Conservation (phyloP, 2,797 vertebrate genomes). For the Cyclopterus lumpus region DNA sequence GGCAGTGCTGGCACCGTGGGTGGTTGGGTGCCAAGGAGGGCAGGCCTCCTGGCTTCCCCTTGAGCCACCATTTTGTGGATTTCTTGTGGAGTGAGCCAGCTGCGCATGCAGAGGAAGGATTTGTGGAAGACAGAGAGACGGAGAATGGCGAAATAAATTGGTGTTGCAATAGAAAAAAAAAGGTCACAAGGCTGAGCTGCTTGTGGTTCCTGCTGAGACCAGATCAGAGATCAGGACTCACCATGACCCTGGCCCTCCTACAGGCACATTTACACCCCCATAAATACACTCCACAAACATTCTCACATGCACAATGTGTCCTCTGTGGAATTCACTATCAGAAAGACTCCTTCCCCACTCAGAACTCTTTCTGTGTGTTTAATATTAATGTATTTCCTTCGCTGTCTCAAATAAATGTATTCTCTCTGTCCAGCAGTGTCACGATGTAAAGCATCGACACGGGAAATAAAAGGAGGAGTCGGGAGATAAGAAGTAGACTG, state of each 20-base stretch:
- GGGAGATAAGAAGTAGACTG: slow-evolving; percentile 54
- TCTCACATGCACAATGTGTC: slow-evolving; percentile 9
- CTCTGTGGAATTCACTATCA: slow-evolving; percentile 8
- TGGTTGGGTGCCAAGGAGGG: slow-evolving; percentile 62
- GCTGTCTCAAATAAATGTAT: background rate
- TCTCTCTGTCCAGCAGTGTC: background rate
- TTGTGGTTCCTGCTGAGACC: slow-evolving; percentile 51
- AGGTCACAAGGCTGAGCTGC: slow-evolving; percentile 65
- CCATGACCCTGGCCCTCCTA: slow-evolving; percentile 51
- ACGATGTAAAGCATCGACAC: background rate
- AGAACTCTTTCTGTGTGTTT: background rate
- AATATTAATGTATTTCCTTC: background rate
- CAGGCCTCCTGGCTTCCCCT: slow-evolving; percentile 56
- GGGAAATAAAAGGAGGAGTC: slow-evolving; percentile 37
- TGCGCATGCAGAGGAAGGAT: slow-evolving; percentile 19
- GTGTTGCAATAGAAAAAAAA: slow-evolving; percentile 56
- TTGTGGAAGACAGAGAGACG: slow-evolving; percentile 2
- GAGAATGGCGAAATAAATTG: slow-evolving; percentile 42
- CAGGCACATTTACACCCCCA: slow-evolving; percentile 39
- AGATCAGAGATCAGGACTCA: slow-evolving; percentile 59
- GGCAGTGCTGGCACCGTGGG: slow-evolving; percentile 65
- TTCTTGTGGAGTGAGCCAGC: slow-evolving; percentile 41
- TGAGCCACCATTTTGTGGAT: slow-evolving; percentile 59
- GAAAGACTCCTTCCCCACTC: background rate
- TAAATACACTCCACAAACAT: slow-evolving; percentile 30